Evolutionary conservation across 2,888 invertebrate genomes (phyloP).

Genomic region (Crematogaster levior): DNA sequence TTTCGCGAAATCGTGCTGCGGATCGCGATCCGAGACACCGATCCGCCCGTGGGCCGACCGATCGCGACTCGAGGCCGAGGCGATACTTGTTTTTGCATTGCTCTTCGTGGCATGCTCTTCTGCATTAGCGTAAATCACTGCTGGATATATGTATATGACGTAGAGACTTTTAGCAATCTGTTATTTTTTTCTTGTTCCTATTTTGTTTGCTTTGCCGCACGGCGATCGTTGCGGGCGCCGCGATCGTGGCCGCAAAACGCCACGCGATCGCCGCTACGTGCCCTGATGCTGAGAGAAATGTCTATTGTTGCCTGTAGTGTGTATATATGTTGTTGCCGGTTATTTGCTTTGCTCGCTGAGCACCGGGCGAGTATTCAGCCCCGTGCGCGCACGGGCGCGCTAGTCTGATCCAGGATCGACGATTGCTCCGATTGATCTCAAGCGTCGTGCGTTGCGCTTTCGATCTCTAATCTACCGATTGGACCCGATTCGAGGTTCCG

Average conservation of each 20-base stretch:
- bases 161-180: slow-evolving; percentile 70
- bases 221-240: slow-evolving; percentile 56
- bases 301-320: slow-evolving; percentile 80
- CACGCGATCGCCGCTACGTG: slow-evolving; percentile 60
- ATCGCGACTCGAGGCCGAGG: slow-evolving; percentile 52
- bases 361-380: slow-evolving; percentile 82
- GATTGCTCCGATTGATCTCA: slow-evolving; percentile 17
- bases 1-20: slow-evolving; percentile 12
- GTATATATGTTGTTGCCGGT: slow-evolving; percentile 81
- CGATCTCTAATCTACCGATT: slow-evolving; percentile 53
- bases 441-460: background rate
- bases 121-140: slow-evolving; percentile 72
- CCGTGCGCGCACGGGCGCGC: slow-evolving; percentile 69
- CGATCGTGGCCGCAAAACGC: slow-evolving; percentile 15
- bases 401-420: slow-evolving; percentile 40
- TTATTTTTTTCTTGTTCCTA: slow-evolving; percentile 33
- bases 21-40: background rate
- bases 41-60: slow-evolving; percentile 13
- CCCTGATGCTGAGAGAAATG: slow-evolving; percentile 68
- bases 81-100: slow-evolving; percentile 70
- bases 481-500: slow-evolving; percentile 46
- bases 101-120: slow-evolving; percentile 65
- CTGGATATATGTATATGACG: slow-evolving; percentile 69
- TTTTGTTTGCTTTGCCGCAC: slow-evolving; percentile 48
- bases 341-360: slow-evolving; percentile 62